These are phyloP conservation scores for Apis cerana DNA, from an alignment of 1,140 invertebrate genomes.

Conservation along the genomic window DNA sequence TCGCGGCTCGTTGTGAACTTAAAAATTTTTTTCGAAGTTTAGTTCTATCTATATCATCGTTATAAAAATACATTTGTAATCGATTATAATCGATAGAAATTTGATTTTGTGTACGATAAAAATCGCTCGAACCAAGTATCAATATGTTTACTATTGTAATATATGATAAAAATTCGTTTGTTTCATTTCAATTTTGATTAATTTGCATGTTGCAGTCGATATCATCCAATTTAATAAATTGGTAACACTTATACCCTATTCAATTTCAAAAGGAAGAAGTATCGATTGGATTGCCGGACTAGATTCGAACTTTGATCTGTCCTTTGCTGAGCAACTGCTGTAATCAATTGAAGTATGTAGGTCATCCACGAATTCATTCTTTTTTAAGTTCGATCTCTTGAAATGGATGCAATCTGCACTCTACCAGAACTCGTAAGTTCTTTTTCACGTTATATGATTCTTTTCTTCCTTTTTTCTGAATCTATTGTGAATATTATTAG, in stretches of 20 bases:
- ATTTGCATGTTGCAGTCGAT: background rate
- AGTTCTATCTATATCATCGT: no score
- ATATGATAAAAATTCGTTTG: background rate
- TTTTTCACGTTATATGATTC: background rate
- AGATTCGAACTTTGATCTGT: constrained; percentile 23
- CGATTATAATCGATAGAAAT: no score
- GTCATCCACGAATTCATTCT: constrained; percentile 19
- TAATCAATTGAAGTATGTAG: constrained; percentile 20
- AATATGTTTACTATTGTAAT: no score
- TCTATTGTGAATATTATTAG: no score
- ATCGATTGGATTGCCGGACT: background rate
- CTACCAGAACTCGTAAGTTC: background rate
- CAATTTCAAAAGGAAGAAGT: background rate
- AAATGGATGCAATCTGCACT: background rate
- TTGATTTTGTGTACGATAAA: no score
- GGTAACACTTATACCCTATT: background rate
- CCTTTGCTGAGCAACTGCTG: constrained; percentile 12
- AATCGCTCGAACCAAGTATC: no score
- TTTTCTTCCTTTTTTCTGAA: background rate
- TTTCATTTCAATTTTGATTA: background rate
- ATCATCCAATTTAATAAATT: constrained; percentile 6
- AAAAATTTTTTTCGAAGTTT: no score
- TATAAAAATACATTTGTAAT: no score
- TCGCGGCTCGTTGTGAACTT: background rate
- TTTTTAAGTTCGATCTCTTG: background rate